phyloP scores from a whole-genome alignment of 1,140 invertebrate genomes.

The Trachymyrmex septentrionalis region DNA sequence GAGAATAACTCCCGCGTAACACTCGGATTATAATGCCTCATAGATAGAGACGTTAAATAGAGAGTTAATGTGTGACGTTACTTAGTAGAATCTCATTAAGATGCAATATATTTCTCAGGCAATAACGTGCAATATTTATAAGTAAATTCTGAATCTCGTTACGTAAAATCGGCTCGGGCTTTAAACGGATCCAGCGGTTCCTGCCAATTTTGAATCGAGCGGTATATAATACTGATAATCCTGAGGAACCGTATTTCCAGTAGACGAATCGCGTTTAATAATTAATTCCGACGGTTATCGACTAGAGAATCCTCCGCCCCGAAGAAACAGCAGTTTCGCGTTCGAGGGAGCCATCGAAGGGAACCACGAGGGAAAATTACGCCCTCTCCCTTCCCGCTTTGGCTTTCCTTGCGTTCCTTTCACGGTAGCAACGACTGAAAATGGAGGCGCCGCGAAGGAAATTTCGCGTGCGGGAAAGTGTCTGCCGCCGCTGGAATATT shows the following conservation, averaged over 20 bases:
- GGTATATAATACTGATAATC: background rate
- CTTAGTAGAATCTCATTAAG: background rate
- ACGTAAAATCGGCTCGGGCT: background rate
- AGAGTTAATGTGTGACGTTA: background rate
- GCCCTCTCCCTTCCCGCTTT: constrained; percentile 11
- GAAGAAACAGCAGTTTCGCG: constrained; percentile 51
- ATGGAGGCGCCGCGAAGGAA: constrained; percentile 68
- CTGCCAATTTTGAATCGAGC: background rate
- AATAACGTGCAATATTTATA: background rate
- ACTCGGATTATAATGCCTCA: background rate
- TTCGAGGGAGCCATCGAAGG: constrained; percentile 57
- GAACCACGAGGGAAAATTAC: constrained; percentile 59
- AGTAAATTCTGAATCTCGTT: background rate
- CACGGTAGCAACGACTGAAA: constrained; percentile 50
- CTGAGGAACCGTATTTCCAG: constrained; percentile 9
- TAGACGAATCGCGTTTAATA: constrained; percentile 70
- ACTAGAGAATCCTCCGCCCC: constrained; percentile 37
- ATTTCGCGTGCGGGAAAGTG: constrained; percentile 76
- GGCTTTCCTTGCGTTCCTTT: constrained; percentile 43
- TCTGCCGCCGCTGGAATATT: constrained; percentile 70
- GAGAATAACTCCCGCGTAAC: constrained; percentile 34
- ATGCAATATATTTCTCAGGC: background rate
- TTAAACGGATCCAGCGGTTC: background rate
- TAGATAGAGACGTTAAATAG: background rate
- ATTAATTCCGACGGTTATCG: constrained; percentile 71